Evolutionary conservation across 2,113 vertebrate species (phyloP).

Genomic region (Oriolus oriolus): DNA sequence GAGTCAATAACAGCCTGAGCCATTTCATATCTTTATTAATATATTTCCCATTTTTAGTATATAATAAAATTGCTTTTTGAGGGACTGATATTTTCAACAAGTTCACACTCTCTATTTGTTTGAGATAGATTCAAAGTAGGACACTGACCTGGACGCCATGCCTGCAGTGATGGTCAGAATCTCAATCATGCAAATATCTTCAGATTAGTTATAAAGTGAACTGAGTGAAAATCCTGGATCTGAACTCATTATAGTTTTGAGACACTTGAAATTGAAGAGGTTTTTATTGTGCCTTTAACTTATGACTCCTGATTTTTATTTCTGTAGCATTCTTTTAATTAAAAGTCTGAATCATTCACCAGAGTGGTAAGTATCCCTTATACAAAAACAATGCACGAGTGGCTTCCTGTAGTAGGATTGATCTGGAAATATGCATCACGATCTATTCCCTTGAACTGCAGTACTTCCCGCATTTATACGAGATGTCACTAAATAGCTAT

Average conservation of each 20-base stretch:
- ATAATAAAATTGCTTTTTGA: background rate
- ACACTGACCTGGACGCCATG: background rate
- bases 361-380: background rate
- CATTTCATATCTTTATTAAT: background rate
- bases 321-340: background rate
- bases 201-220: background rate
- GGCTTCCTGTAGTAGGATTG: background rate
- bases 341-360: background rate
- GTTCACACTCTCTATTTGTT: background rate
- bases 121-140: background rate
- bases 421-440: background rate
- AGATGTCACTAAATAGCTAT: background rate
- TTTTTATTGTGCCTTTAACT: background rate
- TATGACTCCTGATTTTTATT: background rate
- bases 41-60: background rate
- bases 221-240: background rate
- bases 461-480: background rate
- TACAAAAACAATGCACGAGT: background rate
- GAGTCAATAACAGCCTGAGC: background rate
- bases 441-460: background rate
- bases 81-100: background rate
- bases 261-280: background rate
- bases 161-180: background rate
- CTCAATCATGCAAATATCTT: background rate
- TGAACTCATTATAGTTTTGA: background rate